Evolutionary conservation across 2,888 invertebrate species (phyloP), one percentile per base, ranked within the genome.

Genomic region (Thera britannica): DNA sequence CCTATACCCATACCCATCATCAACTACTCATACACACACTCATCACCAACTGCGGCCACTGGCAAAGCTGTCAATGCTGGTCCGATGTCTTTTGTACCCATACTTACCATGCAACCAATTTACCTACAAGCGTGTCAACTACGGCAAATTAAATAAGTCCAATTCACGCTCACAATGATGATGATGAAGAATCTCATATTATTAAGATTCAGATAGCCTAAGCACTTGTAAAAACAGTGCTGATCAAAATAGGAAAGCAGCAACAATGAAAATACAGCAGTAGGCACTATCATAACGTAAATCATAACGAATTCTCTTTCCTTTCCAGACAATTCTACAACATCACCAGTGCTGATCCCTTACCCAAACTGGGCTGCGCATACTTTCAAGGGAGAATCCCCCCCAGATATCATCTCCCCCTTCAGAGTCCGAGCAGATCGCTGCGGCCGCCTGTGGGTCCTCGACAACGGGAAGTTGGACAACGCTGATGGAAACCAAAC

Each of bases 341-440:
- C 93, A 66, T 96, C 96, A 4, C 97, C 97, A 0, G 92, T 94
- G 51, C 86, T 97, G 66, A 96, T 93, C n/a, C 97, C 97, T 0
- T 97, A 96, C 77, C 97, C 97, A 0, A 96, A 95, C 76, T 97
- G 97, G 97, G 95, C 95, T 69, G 96, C 97, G 0, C 97, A 97
- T 80, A 95, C 96, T 55, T 86, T 84, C 23, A 93, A 91, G 2
- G 88, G 88, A 0, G 89, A 86, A 3, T 63, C 66, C n/a, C 93
- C 94, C 0, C 95, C 96, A 1, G 96, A 96, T 82, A 95, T 97
- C 60, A 94, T 97, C 0, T 97, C 97, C 0, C 96, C 97, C 0
- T 97, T 96, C 85, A 92, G 97, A 6, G 90, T 97, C 2, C 93
- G 96, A 0, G 97, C 96, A 0, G 97, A 97, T 83, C 94, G 94